Base-by-base conservation (phyloP, 2,888 invertebrate genomes). In the Nysson spinosus region DNA sequence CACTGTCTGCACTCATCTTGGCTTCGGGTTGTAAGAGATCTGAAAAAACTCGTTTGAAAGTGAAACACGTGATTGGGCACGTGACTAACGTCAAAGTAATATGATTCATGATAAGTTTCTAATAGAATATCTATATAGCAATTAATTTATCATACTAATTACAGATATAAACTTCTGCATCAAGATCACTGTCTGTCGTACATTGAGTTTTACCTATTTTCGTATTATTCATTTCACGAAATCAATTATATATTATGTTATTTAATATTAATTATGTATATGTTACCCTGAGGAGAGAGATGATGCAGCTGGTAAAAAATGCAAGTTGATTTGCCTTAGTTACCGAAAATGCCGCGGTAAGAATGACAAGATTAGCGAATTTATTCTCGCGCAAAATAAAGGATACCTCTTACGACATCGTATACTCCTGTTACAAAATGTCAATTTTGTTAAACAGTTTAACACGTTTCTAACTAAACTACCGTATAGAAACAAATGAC, bases 361-460 rank as follows among this genome's bases (percentile, higher is more conserved):
- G 56, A 52, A 40, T 52, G 43, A 49, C 58, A 52, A 49, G 47
- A 19, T 32, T 35, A 20, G 30, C 24, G 24, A 46, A 12, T 52
- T 16, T n/a, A 40, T 57, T 67, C 64, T 64, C 64, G 46, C 32
- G 58, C 35, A 64, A 67, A 64, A 67, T 43, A 54, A 64, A 43
- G 47, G 52, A 46, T 19, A 50, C 58, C 54, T 67, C 54, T 11
- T 64, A 1, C 49, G 40, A 1, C 6, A 14, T 30, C 44, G 2
- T 67, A 24, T 1, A 1, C 34, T 39, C 67, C 67, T 58, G 58
- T 19, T 67, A 64, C 20, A 37, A 54, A 64, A 49, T 64, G 67
- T 67, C 52, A 67, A 67, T 67, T 67, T 58, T 35, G 64, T 64
- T 58, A 28, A 64, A 64, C 50, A 46, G 28, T 58, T 58, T 46